A percentile compares a stretch with the other conserved stretches of the same genome.
Conservation (phyloP, 2,113 vertebrate genomes). For the Trichechus manatus region DNA sequence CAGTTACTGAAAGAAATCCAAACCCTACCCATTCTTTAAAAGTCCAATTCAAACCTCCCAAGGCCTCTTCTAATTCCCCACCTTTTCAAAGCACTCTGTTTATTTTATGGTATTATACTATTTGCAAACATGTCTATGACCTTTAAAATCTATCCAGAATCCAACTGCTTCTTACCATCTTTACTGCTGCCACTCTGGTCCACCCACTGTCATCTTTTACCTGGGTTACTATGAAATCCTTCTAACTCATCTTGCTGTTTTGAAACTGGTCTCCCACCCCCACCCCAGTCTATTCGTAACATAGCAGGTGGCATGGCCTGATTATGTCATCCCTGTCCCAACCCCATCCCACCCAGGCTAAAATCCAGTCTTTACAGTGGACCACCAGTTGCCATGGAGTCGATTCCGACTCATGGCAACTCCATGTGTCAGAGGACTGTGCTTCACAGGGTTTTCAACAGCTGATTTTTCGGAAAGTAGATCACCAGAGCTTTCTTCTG, state of each 20-base stretch:
- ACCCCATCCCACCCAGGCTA: neutral
- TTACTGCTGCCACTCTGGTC: neutral
- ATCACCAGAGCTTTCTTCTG: too few relatives aligned
- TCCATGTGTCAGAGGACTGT: too few relatives aligned
- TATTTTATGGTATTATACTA: constrained; percentile 10
- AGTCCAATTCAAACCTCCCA: constrained; percentile 12
- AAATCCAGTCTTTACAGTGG: neutral
- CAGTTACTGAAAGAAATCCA: neutral
- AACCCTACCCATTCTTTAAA: neutral
- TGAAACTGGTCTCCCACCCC: neutral
- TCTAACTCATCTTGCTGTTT: neutral
- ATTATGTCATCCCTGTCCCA: neutral
- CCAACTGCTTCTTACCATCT: neutral
- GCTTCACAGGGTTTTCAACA: too few relatives aligned
- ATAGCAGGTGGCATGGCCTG: neutral
- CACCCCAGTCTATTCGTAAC: neutral
- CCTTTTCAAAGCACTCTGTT: neutral
- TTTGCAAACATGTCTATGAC: neutral
- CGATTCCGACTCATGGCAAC: too few relatives aligned
- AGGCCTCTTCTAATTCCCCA: neutral
- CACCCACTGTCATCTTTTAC: neutral
- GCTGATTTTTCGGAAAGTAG: too few relatives aligned
- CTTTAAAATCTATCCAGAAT: neutral
- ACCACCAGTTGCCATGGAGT: too few relatives aligned
- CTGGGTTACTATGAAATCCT: neutral